Base-by-base conservation (phyloP, 2,797 vertebrate species). In the Uromys caudimaculatus region DNA sequence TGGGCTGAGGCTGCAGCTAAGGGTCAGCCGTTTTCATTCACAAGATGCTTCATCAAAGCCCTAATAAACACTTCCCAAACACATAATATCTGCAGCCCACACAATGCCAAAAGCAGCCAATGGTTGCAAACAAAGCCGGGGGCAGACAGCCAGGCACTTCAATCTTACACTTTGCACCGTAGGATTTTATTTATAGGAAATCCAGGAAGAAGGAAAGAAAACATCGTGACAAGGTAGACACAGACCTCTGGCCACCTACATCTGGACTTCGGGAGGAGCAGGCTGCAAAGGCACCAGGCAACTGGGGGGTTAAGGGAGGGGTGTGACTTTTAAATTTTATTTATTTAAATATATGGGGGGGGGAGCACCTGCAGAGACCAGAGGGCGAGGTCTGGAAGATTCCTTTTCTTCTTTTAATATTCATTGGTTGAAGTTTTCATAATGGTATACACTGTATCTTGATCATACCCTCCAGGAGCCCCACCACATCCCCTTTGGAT, bases 31-130 rank as follows among this genome's bases (percentile, higher is more conserved):
- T 91, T 60, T 62, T 41, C 64, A 90, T 95, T 96, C 91, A 96
- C 75, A 95, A 94, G 50, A 73, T 64, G 60, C 47, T 0, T 62
- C 69, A 62, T 69, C 89, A 94, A 90, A 93, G 52, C 29, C 75
- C 86, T 62, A 89, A 96, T 78, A 94, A 94, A 96, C 79, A 79
- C 73, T 93, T 95, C 92, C 93, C 86, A 44, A 92, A 97, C 75
- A 67, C 71, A 91, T 62, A 88, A 86, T 69, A n/a, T 64, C 96
- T 87, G 94, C 89, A 62, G 94, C 84, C 91, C 2, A 79, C 56
- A 76, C 89, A 89, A 91, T 54, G 88, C 35, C 14, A 47, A 91
- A 73, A 81, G 64, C 2, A 32, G 52, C 85, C 79, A 29, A 32
- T 10, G 6, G 17, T 52, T 50, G 90, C 62, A 52, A 44, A 81